Base-by-base conservation (phyloP, 2,888 invertebrate genomes). In the Drosophila mercatorum region DNA sequence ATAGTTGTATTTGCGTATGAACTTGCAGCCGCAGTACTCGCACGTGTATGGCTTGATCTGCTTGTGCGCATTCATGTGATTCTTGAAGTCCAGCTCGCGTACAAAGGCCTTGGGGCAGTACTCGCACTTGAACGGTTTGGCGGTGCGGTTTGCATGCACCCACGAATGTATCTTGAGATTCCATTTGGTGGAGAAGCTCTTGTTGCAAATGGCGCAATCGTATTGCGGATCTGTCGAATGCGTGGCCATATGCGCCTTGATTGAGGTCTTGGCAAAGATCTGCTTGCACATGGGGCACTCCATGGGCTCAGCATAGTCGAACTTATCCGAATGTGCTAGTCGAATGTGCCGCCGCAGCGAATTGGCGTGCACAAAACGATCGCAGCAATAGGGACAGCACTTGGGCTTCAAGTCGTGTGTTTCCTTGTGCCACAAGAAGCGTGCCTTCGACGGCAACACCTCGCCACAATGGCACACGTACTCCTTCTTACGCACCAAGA, bases 21-120 rank as follows among this genome's bases (percentile, higher is more conserved):
- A 97, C 93, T 97, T 96, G 72, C 97, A 96, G 47, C 97, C 97
- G 93, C 97, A 97, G 92, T 96, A 96, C 92, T 97, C 97, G 92
- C 97, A 97, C 0, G 97, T 97, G 60, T 92, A 97, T 2, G 97
- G 97, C 59, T 96, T 94, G 49, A 97, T 95, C 69, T 96, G 96
- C 78, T 96, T 95, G 93, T 97, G 97, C 41, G 97, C 95, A 93
- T 97, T 96, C 95, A 97, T 96, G 92, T 97, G 97, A 12, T 97
- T 95, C 44, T 95, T 94, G 92, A 96, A 96, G 91, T 97, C 97
- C 40, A 95, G 94, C 86, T 96, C 95, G 10, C 97, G 95, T 66
- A 97, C 95, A 93, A 97, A 97, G 22, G 97, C 97, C 66, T 96
- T 96, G 84, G 96, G 96, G 92, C 97, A 97, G 81, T 95, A 94